A percentile compares a stretch with the other conserved stretches of the same genome.
Evolutionary conservation across 2,888 invertebrate species (phyloP).

Genomic region (Heliconius erato): DNA sequence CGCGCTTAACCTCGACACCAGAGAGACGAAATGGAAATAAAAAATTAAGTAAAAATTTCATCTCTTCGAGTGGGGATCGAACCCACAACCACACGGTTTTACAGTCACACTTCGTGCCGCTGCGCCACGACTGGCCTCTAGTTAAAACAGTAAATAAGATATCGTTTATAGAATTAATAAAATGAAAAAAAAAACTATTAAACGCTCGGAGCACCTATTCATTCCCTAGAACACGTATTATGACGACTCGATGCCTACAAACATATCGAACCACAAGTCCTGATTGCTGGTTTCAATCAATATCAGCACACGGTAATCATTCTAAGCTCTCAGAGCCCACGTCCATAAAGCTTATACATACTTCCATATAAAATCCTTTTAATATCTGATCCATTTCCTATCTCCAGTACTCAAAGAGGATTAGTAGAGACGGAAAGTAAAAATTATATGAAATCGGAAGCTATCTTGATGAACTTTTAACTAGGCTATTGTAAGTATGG

Average conservation of each 20-base stretch:
- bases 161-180: not conserved
- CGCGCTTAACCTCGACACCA: no score
- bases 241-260: not conserved
- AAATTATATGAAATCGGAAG: not conserved
- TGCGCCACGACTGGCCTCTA: no score
- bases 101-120: no score
- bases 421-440: not conserved
- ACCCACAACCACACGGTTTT: no score
- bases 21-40: no score
- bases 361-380: conserved; percentile 1
- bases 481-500: not conserved
- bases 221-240: not conserved
- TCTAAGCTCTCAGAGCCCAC: conserved; percentile 5
- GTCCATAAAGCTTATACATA: not conserved
- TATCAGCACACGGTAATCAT: not conserved
- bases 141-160: not conserved
- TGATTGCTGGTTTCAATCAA: conserved; percentile 26
- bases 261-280: conserved; percentile 1
- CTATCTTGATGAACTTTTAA: conserved; percentile 7
- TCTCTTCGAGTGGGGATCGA: no score
- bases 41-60: no score
- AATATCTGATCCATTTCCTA: conserved; percentile 11
- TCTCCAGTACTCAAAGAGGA: not conserved
- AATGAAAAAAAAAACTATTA: not conserved
- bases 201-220: not conserved